Base-by-base conservation (phyloP, 2,888 invertebrate genomes). In the Piscicola geometra region DNA sequence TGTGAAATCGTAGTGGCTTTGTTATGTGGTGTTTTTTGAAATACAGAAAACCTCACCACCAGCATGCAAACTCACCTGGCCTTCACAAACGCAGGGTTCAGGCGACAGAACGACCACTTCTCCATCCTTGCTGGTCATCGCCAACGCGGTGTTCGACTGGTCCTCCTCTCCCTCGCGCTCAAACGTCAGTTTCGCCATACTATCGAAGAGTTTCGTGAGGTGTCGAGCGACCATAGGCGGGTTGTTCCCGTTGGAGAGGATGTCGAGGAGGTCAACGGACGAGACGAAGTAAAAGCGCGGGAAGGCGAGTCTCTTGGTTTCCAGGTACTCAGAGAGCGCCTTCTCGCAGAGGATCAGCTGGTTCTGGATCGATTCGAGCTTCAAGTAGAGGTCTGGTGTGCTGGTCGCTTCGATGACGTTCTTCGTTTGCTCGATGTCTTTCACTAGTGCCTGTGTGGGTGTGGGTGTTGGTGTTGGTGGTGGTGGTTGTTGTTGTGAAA, bases 271-370 rank as follows among this genome's bases (percentile, higher is more conserved):
- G 88, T 97, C 97, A 74, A 94, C 94, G 12, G 95, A 94, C 15
- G 96, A 96, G 0, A 97, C 94, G 86, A 97, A 97, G 87, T 97
- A 97, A 87, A 97, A 97, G 83, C 96, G 89, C 28, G 97, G 96
- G 87, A 97, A 97, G 2, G 95, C 94, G 76, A 96, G 88, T 81
- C 97, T 89, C 86, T 97, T 97, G 0, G 96, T 96, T 88, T 97
- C 96, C 81, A 97, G 88, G 86, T 97, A 97, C 85, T 97, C 95
- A 35, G 96, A 95, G 78, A 97, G 87, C 18, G 96, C 96, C 86
- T 97, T 97, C 86, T 97, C 96, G 85, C 97, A 97, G 36, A 96
- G 88, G 0, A 91, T 91, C 78, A 97, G 87, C 83, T 93, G 91
- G 80, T 90, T 90, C 84, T 96, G 95, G 68, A 96, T 87, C 72